Percentiles rank a stretch among this genome's conserved stretches.
Evolutionary conservation across 2,797 vertebrate species (phyloP).

Genomic region (Chloroceryle amazona): DNA sequence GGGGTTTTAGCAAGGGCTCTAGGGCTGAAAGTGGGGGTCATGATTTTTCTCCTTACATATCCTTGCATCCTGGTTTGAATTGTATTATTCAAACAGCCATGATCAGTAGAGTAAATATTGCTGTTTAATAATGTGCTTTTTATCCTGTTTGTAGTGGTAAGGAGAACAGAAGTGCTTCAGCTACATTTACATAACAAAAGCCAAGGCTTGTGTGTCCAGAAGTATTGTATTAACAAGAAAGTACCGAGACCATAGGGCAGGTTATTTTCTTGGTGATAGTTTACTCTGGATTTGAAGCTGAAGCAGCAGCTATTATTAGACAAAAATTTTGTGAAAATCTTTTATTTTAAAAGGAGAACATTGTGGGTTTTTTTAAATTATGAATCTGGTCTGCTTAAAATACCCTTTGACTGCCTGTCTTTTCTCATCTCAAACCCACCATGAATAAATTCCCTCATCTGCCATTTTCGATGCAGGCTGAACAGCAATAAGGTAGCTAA

Average conservation of each 20-base stretch:
- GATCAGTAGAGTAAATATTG: neutral
- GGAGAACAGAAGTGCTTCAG: neutral
- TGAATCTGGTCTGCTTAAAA: neutral
- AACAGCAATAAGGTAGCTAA: neutral
- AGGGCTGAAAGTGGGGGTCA: neutral
- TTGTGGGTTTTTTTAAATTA: neutral
- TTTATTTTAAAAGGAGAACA: neutral
- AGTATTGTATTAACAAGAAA: neutral
- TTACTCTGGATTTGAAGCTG: neutral
- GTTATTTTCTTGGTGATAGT: neutral
- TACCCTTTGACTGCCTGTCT: neutral
- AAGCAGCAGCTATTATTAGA: neutral
- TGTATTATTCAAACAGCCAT: neutral
- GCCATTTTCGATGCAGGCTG: neutral
- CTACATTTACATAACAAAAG: constrained; percentile 1
- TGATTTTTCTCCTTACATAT: neutral
- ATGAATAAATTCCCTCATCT: neutral
- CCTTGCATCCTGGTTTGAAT: neutral
- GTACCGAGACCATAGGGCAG: neutral
- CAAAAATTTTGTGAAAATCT: neutral
- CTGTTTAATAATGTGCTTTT: neutral
- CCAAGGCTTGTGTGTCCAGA: neutral
- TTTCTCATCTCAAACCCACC: neutral
- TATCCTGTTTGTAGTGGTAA: neutral
- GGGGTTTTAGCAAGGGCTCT: neutral